Evolutionary conservation across 2,113 vertebrate genomes (phyloP).

Genomic region (Dipodomys stephensi): DNA sequence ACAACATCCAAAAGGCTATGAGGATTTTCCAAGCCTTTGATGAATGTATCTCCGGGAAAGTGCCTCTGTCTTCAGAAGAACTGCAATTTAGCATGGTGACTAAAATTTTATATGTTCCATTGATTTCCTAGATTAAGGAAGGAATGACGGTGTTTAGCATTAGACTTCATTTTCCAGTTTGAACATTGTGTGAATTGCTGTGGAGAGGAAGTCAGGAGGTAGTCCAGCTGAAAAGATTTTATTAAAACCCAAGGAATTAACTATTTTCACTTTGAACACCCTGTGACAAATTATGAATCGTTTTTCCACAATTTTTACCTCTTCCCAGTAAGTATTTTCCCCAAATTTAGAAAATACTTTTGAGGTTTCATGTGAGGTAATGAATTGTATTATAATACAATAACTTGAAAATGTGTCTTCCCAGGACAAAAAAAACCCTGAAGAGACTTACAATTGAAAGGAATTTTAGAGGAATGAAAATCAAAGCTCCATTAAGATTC

Average conservation of each 20-base stretch:
- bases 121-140: constrained; percentile 49
- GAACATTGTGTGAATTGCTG: neutral
- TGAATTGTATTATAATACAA: neutral
- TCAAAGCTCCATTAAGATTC: too few relatives aligned
- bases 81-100: constrained; percentile 45
- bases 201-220: neutral
- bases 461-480: neutral
- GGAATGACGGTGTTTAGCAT: constrained; percentile 28
- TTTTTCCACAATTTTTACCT: neutral
- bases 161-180: constrained; percentile 2
- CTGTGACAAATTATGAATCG: neutral
- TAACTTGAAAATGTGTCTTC: neutral
- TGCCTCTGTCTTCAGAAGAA: constrained; percentile 48
- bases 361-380: neutral
- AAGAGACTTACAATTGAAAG: neutral
- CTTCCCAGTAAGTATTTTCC: neutral
- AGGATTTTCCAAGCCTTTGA: constrained; percentile 27
- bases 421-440: constrained; percentile 10
- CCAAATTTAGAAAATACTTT: constrained; percentile 1
- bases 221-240: neutral
- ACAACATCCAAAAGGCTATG: constrained; percentile 22
- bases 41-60: constrained; percentile 30
- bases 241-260: neutral
- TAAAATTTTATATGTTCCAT: neutral
- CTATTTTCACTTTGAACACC: constrained; percentile 27